phyloP scores from a whole-genome alignment of 2,888 invertebrate genomes.

The Orthosia cruda region DNA sequence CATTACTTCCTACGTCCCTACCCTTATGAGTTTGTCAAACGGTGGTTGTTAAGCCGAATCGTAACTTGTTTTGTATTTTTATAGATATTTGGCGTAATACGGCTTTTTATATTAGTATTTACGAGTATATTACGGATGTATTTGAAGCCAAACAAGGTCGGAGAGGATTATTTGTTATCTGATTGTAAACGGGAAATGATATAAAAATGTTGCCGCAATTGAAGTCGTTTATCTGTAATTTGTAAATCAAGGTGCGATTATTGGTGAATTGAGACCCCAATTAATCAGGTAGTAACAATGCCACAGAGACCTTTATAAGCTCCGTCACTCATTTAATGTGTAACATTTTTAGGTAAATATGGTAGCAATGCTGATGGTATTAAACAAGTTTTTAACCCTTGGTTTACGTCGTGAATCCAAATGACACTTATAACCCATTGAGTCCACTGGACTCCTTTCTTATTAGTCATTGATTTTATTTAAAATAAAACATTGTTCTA shows the following conservation, averaged over 20 bases:
- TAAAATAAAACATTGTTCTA: no score
- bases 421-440: no score
- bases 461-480: no score
- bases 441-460: no score
- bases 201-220: conserved; percentile 8
- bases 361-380: no score
- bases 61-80: conserved; percentile 50
- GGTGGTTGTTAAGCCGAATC: conserved; percentile 52
- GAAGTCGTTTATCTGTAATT: background rate
- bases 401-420: no score
- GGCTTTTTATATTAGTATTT: conserved; percentile 58
- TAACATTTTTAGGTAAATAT: background rate
- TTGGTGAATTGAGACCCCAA: background rate
- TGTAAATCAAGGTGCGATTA: conserved; percentile 7
- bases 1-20: conserved; percentile 53
- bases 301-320: background rate
- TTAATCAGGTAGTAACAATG: background rate
- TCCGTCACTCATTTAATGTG: background rate
- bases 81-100: conserved; percentile 48
- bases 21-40: conserved; percentile 52
- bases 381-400: no score
- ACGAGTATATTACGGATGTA: conserved; percentile 35
- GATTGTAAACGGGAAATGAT: conserved; percentile 15
- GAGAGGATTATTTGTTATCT: conserved; percentile 17
- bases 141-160: conserved; percentile 25